Evolutionary conservation across 2,888 invertebrate species (phyloP).

Genomic region (Carterocephalus palaemon): DNA sequence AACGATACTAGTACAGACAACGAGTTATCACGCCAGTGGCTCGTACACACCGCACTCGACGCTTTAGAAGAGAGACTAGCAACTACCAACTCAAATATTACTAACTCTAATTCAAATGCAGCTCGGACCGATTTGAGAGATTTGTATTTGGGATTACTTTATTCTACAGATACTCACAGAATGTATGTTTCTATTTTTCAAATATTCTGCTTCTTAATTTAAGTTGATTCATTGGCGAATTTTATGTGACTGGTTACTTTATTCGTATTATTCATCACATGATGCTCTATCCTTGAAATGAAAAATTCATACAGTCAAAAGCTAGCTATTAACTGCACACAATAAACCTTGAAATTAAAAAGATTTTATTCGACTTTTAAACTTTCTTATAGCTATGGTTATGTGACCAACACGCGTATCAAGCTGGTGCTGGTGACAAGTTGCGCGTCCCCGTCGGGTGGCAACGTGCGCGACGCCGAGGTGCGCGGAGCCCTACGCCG

Average conservation of each 20-base stretch:
- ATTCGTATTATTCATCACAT: not conserved
- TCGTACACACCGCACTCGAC: slow-evolving; percentile 94
- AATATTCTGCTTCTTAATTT: slow-evolving; percentile 5
- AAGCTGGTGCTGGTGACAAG: slow-evolving; percentile 96
- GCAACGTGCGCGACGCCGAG: slow-evolving; percentile 94
- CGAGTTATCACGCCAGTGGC: slow-evolving; percentile 94
- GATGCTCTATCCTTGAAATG: no score
- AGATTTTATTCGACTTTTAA: slow-evolving; percentile 20
- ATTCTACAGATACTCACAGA: slow-evolving; percentile 97
- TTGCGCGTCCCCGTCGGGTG: slow-evolving; percentile 93
- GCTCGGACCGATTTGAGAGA: slow-evolving; percentile 87
- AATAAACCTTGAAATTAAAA: not conserved
- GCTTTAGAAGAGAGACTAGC: slow-evolving; percentile 92
- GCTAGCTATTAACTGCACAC: no score
- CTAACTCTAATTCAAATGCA: slow-evolving; percentile 78
- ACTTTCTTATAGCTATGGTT: slow-evolving; percentile 94
- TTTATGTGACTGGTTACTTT: not conserved
- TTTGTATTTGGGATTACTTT: slow-evolving; percentile 92
- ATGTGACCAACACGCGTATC: slow-evolving; percentile 97
- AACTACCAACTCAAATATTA: slow-evolving; percentile 55
- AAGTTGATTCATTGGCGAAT: no score
- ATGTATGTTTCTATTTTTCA: no score
- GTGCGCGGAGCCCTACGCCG: slow-evolving; percentile 91
- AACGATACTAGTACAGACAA: slow-evolving; percentile 84
- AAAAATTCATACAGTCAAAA: no score